A percentile compares a stretch with the other conserved stretches of the same genome.
Evolutionary conservation across 2,113 vertebrate species (phyloP).

Genomic region (Rutilus rutilus): DNA sequence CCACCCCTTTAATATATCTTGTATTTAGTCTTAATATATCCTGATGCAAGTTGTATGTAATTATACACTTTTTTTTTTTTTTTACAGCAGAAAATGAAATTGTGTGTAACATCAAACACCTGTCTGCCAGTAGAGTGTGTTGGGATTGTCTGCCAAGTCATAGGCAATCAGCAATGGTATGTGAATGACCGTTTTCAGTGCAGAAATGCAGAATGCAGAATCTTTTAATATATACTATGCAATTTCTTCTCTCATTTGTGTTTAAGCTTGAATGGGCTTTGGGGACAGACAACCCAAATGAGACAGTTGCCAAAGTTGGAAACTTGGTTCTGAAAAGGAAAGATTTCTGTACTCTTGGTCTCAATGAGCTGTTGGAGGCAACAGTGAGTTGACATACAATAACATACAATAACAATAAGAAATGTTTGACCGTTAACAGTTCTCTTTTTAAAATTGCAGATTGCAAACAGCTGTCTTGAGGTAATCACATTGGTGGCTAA

Average conservation of each 20-base stretch:
- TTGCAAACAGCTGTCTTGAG: slow-evolving; percentile 1
- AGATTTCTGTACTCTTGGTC: neutral
- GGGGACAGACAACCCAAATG: neutral
- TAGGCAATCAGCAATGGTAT: too few relatives aligned
- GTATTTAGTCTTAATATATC: too few relatives aligned
- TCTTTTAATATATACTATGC: too few relatives aligned
- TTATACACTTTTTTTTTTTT: too few relatives aligned
- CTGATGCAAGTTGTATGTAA: too few relatives aligned
- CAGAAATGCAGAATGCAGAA: too few relatives aligned
- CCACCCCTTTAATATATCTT: too few relatives aligned
- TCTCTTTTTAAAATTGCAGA: neutral
- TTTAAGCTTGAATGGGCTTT: slow-evolving; percentile 9
- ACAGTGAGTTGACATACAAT: neutral
- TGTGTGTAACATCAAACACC: too few relatives aligned
- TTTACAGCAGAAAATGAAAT: too few relatives aligned
- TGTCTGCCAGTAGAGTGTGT: too few relatives aligned
- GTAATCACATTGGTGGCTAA: neutral
- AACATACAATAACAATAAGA: neutral
- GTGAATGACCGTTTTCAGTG: too few relatives aligned
- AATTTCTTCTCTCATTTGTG: neutral
- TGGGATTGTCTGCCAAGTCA: too few relatives aligned
- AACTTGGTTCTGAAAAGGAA: neutral
- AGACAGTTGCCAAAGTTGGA: neutral
- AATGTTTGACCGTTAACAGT: neutral
- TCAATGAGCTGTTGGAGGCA: slow-evolving; percentile 13